Percentiles rank a stretch among this genome's conserved stretches.
phyloP scores from a whole-genome alignment of 2,113 vertebrate genomes.

The Aviceda subcristata region DNA sequence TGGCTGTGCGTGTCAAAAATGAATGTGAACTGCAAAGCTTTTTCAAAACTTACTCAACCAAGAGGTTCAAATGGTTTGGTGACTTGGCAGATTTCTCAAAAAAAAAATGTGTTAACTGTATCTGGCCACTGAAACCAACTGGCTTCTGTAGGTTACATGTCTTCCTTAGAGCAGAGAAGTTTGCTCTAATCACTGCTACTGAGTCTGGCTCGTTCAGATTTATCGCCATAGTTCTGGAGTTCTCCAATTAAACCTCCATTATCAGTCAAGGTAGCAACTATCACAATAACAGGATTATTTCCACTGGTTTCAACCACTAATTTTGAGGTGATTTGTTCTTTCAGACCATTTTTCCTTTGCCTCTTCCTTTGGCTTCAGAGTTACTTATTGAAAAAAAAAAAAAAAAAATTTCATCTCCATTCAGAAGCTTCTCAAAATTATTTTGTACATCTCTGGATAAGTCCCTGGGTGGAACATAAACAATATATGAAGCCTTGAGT shows the following conservation, averaged over 20 bases:
- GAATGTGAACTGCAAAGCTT: neutral
- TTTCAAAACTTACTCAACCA: neutral
- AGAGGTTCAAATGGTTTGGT: neutral
- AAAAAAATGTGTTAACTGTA: neutral
- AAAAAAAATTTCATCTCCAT: neutral
- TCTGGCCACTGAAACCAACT: neutral
- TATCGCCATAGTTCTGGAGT: neutral
- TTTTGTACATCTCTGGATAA: neutral
- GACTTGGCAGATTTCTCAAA: neutral
- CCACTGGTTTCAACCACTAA: neutral
- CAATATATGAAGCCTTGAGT: neutral
- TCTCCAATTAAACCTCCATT: neutral
- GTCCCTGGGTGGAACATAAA: neutral
- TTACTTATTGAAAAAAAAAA: neutral
- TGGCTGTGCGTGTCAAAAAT: neutral
- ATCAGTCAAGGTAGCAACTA: neutral
- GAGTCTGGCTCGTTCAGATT: neutral
- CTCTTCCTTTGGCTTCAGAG: neutral
- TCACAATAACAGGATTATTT: neutral
- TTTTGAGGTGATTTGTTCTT: neutral
- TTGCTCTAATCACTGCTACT: neutral
- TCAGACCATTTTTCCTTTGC: neutral
- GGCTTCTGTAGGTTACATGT: neutral
- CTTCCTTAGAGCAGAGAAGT: neutral
- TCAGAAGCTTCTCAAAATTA: neutral